Evolutionary conservation across 2,797 vertebrate species (phyloP).

Genomic region (Lycodopsis pacificus): DNA sequence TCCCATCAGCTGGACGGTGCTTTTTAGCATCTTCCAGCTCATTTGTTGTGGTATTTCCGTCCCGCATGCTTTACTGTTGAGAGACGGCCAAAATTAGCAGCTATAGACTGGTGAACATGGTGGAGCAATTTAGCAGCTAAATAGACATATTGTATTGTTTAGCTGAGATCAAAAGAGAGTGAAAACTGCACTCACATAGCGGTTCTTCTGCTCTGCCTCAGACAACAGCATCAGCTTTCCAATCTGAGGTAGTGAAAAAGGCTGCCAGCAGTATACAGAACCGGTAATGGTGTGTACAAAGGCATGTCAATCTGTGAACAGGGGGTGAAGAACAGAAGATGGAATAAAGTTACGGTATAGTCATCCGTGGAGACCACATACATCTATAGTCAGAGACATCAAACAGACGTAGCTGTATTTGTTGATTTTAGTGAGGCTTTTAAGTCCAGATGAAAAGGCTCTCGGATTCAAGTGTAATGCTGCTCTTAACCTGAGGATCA

Average conservation of each 20-base stretch:
- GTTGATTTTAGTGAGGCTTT: not conserved
- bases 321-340: not conserved
- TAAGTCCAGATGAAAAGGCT: not conserved
- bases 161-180: conserved; percentile 16
- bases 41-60: not conserved
- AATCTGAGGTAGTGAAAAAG: not conserved
- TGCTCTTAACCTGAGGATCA: too few relatives aligned
- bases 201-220: not conserved
- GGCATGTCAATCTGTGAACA: not conserved
- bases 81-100: not conserved
- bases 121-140: not conserved
- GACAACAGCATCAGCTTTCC: not conserved
- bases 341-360: not conserved
- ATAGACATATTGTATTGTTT: not conserved
- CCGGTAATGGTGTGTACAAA: not conserved
- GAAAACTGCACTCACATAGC: not conserved
- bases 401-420: not conserved
- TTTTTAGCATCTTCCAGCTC: not conserved
- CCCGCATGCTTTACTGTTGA: not conserved
- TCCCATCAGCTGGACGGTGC: not conserved
- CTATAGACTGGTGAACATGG: not conserved
- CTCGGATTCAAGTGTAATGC: too few relatives aligned
- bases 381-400: not conserved
- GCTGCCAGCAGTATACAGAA: not conserved
- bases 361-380: not conserved